A percentile compares a stretch with the other conserved stretches of the same genome.
phyloP scores from a whole-genome alignment of 2,797 vertebrate genomes.

The Gallirallus australis region DNA sequence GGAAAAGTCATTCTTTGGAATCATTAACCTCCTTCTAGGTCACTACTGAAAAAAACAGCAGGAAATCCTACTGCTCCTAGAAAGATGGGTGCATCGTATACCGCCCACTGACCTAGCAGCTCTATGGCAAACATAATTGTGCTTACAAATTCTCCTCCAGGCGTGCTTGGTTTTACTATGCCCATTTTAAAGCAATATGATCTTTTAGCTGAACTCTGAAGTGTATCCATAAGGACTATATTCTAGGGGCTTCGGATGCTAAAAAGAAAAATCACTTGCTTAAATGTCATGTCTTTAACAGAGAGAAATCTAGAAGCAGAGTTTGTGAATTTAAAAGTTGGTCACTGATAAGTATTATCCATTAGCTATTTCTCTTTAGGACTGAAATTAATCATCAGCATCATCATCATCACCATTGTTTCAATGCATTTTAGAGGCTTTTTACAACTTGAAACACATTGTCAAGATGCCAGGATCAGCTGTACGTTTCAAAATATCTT shows the following conservation, averaged over 20 bases:
- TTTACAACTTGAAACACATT: background rate
- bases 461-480: background rate
- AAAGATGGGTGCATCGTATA: conserved; percentile 76
- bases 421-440: background rate
- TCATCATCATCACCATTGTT: background rate
- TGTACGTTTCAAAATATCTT: background rate
- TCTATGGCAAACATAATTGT: conserved; percentile 44
- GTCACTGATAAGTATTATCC: background rate
- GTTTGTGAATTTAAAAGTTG: background rate
- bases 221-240: conserved; percentile 37
- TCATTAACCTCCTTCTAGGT: conserved; percentile 84
- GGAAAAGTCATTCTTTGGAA: conserved; percentile 82
- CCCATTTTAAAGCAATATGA: conserved; percentile 72
- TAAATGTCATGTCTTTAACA: background rate
- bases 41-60: conserved; percentile 79
- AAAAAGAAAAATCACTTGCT: conserved; percentile 14
- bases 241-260: background rate
- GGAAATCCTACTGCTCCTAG: conserved; percentile 75
- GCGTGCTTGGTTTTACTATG: conserved; percentile 66
- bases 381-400: background rate
- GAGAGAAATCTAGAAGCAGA: background rate
- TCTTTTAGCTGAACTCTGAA: conserved; percentile 61
- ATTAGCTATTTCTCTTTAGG: background rate
- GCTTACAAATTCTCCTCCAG: conserved; percentile 68
- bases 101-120: conserved; percentile 71